Evolutionary conservation across 2,888 invertebrate genomes (phyloP), one percentile per base, ranked within the genome.

Genomic region (Nymphalis c-album): DNA sequence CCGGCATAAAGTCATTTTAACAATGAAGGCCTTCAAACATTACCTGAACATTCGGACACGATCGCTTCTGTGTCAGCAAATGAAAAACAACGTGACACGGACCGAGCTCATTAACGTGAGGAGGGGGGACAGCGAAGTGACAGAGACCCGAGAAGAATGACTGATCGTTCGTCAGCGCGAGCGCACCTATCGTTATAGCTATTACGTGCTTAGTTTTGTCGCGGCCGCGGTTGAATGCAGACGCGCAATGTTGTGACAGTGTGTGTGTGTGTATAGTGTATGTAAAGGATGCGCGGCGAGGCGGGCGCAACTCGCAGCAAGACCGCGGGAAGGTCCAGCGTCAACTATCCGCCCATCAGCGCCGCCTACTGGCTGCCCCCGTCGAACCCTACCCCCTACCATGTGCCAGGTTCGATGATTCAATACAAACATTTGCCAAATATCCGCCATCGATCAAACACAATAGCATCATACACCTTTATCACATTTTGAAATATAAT

Each of bases 351-450:
- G 85, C 94, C 96, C 79, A 96, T 96, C 93, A 95, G 95, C 88
- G 94, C 96, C 86, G 95, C 96, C 85, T 96, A 96, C 91, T 96
- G 96, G 96, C 94, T 96, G 82, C 96, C 96, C 75, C 95, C 96
- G 81, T 94, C 96, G 74, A 95, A 95, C 89, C 95, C 95, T 78
- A 95, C 95, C 84, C 96, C 96, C 81, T 96, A 96, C 92, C 94
- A 96, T 87, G 94, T 96, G 88, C 96, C 96, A 96, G 96, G 96
- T 96, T 95, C 84, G 88, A 55, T 66, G 55, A 61, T 53, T 22
- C 53, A 51, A 40, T 40, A 17, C 58, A 46, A 55, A 26, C 26
- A 50, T 45, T 60, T 50, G 48, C 51, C 60, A 45, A 46, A 55
- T 46, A 20, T 45, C 22, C 58, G 53, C 58, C 35, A 40, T 57